These are phyloP conservation scores for Rhamphomyia laevipes DNA, from an alignment of 2,888 invertebrate genomes.

Conservation along the genomic window DNA sequence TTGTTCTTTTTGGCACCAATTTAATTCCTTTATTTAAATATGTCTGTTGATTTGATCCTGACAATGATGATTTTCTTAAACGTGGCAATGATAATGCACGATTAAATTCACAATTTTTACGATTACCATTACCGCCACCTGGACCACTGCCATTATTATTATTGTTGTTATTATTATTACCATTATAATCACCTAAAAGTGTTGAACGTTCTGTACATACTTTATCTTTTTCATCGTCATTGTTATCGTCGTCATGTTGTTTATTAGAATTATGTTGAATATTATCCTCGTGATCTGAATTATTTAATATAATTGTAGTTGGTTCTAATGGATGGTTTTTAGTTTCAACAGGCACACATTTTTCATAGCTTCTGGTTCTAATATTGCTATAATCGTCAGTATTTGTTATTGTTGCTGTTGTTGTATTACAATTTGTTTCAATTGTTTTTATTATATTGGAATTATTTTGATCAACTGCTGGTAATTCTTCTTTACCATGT, in stretches of 20 bases:
- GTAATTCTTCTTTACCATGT: constrained; percentile 60
- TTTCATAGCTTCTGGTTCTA: constrained; percentile 21
- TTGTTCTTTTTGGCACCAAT: constrained; percentile 60
- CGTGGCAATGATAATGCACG: constrained; percentile 12
- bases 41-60: constrained; percentile 21
- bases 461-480: constrained; percentile 38
- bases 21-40: constrained; percentile 31
- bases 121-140: constrained; percentile 21
- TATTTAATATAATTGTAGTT: constrained; percentile 1
- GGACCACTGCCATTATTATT: constrained; percentile 13
- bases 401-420: not conserved
- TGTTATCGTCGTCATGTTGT: constrained; percentile 4
- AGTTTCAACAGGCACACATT: constrained; percentile 29
- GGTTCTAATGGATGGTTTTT: constrained; percentile 31
- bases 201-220: constrained; percentile 15
- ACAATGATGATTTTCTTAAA: constrained; percentile 20
- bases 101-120: constrained; percentile 30
- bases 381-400: not conserved
- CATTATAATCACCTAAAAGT: constrained; percentile 25
- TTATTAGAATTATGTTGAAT: no score
- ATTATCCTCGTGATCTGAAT: not conserved
- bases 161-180: constrained; percentile 22
- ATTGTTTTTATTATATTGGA: not conserved
- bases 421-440: no score
- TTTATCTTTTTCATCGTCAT: constrained; percentile 7